These are phyloP conservation scores for Echinometra lucunter DNA, from an alignment of 53 echinoderm and acorn worm genomes.

Conservation along the genomic window DNA sequence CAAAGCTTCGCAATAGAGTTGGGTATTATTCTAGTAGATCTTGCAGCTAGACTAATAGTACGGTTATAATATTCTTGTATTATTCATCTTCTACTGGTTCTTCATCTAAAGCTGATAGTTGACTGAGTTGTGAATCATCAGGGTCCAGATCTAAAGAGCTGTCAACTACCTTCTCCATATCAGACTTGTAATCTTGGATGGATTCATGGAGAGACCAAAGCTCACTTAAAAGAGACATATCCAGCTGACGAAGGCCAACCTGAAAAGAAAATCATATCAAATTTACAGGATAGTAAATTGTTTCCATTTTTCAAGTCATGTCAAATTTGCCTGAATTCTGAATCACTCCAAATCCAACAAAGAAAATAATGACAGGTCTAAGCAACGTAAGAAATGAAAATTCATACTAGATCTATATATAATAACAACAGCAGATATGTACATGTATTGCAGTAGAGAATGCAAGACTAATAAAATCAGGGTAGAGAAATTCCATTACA, in stretches of 20 bases:
- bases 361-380: too few species aligned
- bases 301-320: background rate
- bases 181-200: conserved; percentile 95
- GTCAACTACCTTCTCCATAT: conserved; percentile 84
- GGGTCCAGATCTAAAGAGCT: conserved; percentile 91
- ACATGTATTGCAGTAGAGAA: too few species aligned
- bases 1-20: background rate
- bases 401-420: too few species aligned
- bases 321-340: background rate
- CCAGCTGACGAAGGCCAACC: conserved; percentile 98
- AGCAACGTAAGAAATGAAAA: too few species aligned
- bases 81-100: conserved; percentile 37
- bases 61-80: background rate
- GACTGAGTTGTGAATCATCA: conserved; percentile 74
- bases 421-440: too few species aligned
- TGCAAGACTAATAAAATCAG: too few species aligned
- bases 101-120: conserved; percentile 57
- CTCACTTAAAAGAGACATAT: conserved; percentile 95
- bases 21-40: background rate
- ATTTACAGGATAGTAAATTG: background rate
- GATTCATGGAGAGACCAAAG: conserved; percentile 95
- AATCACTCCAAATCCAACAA: too few species aligned
- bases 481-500: too few species aligned
- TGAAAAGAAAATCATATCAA: conserved; percentile 43
- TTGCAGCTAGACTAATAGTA: background rate